phyloP scores from a whole-genome alignment of 2,888 invertebrate genomes.

The Diaperis boleti region DNA sequence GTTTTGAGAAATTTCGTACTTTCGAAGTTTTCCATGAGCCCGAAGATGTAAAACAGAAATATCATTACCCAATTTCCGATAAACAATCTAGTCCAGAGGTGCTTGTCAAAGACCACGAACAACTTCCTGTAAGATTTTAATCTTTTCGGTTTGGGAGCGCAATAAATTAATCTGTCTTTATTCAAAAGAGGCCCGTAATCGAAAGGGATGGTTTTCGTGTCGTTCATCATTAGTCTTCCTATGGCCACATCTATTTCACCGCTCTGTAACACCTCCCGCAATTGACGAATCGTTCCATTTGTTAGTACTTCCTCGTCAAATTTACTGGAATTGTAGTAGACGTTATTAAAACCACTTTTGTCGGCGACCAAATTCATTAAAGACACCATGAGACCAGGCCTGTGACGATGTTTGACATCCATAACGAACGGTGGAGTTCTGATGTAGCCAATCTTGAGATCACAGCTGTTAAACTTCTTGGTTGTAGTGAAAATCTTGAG shows the following conservation, averaged over 20 bases:
- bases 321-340: slow-evolving; percentile 11
- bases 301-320: slow-evolving; percentile 38
- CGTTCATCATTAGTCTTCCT: slow-evolving; percentile 49
- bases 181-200: slow-evolving; percentile 46
- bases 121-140: slow-evolving; percentile 43
- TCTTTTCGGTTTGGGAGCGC: slow-evolving; percentile 39
- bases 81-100: slow-evolving; percentile 40
- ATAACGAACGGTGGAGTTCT: slow-evolving; percentile 7
- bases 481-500: background rate
- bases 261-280: slow-evolving; percentile 11
- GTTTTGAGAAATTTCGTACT: slow-evolving; percentile 2
- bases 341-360: background rate
- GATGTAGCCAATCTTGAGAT: slow-evolving; percentile 8
- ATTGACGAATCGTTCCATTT: slow-evolving; percentile 37
- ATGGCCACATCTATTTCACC: slow-evolving; percentile 42
- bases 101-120: slow-evolving; percentile 38
- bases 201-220: slow-evolving; percentile 41
- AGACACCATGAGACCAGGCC: slow-evolving; percentile 39
- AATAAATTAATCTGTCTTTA: slow-evolving; percentile 40
- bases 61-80: slow-evolving; percentile 11
- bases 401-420: slow-evolving; percentile 11
- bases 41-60: slow-evolving; percentile 21
- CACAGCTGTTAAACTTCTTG: background rate
- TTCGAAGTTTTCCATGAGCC: slow-evolving; percentile 8
- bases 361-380: slow-evolving; percentile 18